Conservation (phyloP, 2,888 invertebrate genomes). For the Neocrepidodera transversa region DNA sequence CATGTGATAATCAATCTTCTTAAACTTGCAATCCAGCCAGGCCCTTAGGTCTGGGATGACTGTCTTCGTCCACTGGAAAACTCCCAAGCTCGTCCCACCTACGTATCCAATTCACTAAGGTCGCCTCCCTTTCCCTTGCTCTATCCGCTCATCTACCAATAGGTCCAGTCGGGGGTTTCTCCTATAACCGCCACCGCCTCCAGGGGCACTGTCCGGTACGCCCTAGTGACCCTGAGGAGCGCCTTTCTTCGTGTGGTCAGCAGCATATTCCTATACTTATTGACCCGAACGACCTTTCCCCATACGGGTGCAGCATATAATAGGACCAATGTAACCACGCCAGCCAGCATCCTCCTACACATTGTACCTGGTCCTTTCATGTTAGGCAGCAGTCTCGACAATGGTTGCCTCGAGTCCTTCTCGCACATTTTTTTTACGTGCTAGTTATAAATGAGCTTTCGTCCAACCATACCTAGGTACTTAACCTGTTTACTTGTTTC, state of each 20-base stretch:
- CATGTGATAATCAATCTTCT: too few relatives aligned
- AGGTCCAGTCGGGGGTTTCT: background rate
- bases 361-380: conserved; percentile 6
- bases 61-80: background rate
- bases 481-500: conserved; percentile 11
- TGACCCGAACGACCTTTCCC: conserved; percentile 4
- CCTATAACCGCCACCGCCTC: background rate
- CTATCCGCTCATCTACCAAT: background rate
- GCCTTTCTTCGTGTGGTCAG: conserved; percentile 5
- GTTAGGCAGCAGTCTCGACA: conserved; percentile 18
- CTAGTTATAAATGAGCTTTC: conserved; percentile 17
- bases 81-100: background rate
- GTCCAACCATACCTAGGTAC: conserved; percentile 22
- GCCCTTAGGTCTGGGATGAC: background rate
- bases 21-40: too few relatives aligned
- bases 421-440: conserved; percentile 4
- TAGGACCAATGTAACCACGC: conserved; percentile 8
- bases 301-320: conserved; percentile 31
- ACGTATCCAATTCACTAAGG: too few relatives aligned
- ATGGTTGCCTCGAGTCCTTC: background rate
- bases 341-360: conserved; percentile 11
- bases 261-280: conserved; percentile 17
- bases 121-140: too few relatives aligned
- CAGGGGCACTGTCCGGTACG: too few relatives aligned
- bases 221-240: too few relatives aligned